Evolutionary conservation across 2,113 vertebrate genomes (phyloP).

Genomic region (Brevimyrus niger): DNA sequence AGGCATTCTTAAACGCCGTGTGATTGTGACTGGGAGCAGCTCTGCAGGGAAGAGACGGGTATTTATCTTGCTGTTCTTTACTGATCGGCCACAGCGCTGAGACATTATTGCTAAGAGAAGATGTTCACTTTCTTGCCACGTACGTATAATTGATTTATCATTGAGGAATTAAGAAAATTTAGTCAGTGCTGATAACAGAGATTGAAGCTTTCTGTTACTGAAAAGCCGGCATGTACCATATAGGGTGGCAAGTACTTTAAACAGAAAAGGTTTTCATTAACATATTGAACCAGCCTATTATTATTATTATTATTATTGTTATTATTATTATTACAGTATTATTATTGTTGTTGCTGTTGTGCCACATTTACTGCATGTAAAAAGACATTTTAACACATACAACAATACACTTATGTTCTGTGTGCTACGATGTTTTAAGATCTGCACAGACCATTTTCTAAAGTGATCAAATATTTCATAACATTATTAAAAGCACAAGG

Average conservation of each 20-base stretch:
- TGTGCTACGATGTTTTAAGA: neutral
- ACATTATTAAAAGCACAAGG: neutral
- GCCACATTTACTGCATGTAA: neutral
- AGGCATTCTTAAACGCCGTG: neutral
- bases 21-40: neutral
- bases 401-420: neutral
- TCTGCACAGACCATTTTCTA: neutral
- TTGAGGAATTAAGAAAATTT: neutral
- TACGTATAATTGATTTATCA: neutral
- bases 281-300: neutral
- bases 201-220: neutral
- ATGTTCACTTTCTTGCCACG: neutral
- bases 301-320: neutral
- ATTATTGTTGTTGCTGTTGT: neutral
- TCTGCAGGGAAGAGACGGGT: neutral
- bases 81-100: neutral
- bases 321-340: neutral
- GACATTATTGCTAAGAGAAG: neutral
- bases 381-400: neutral
- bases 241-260: neutral
- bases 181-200: neutral
- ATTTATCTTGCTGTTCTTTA: neutral
- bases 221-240: neutral
- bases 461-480: neutral
- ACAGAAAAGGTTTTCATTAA: neutral